Conservation (phyloP, 2,797 vertebrate species). For the Hemitrygon akajei region DNA sequence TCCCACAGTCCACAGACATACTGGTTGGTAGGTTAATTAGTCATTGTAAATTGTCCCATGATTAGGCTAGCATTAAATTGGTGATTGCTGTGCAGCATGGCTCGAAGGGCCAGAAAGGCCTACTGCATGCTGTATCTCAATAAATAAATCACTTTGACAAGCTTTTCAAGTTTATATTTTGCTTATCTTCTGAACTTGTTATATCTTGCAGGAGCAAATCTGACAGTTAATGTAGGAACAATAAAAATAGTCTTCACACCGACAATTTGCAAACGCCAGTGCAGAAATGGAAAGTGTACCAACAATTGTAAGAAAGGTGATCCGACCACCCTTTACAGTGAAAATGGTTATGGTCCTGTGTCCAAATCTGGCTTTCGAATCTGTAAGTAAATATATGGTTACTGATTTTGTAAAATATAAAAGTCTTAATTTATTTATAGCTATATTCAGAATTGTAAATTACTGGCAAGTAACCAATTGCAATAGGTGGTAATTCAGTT, state of each 20-base stretch:
- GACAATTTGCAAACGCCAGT: constrained; percentile 80
- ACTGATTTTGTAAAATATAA: background rate
- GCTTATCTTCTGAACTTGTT: constrained; percentile 45
- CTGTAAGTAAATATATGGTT: constrained; percentile 67
- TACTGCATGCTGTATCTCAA: too few relatives aligned
- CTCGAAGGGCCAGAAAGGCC: too few relatives aligned
- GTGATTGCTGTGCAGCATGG: too few relatives aligned
- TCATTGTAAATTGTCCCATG: too few relatives aligned
- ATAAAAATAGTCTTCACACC: constrained; percentile 94
- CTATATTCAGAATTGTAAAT: background rate
- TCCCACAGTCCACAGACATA: too few relatives aligned
- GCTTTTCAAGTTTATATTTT: constrained; percentile 33
- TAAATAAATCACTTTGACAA: constrained; percentile 39
- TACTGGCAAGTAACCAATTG: background rate
- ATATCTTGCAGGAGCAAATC: constrained; percentile 73
- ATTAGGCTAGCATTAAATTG: too few relatives aligned
- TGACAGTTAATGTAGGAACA: constrained; percentile 82
- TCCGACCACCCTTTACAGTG: constrained; percentile 85
- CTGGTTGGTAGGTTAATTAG: too few relatives aligned
- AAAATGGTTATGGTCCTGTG: constrained; percentile 69
- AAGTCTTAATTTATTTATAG: background rate
- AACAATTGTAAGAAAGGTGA: constrained; percentile 86
- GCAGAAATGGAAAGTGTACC: constrained; percentile 71
- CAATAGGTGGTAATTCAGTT: background rate
- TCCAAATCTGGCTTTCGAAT: constrained; percentile 83